A percentile compares a stretch with the other conserved stretches of the same genome.
Evolutionary conservation across 2,888 invertebrate genomes (phyloP).

Genomic region (Dicyrtomina minuta): DNA sequence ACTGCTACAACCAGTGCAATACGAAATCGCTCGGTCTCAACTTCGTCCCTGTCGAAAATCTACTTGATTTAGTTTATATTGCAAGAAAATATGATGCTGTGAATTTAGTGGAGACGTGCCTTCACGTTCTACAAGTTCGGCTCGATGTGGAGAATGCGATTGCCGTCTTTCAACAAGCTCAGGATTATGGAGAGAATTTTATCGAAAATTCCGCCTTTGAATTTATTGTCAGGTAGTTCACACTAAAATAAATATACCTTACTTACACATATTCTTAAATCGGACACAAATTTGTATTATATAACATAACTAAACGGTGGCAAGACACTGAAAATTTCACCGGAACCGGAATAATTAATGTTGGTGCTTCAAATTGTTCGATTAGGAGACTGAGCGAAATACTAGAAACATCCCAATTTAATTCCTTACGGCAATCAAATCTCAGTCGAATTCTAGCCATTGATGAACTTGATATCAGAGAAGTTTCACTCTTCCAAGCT

Average conservation of each 20-base stretch:
- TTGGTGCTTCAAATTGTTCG: too few relatives aligned
- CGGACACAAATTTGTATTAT: not conserved
- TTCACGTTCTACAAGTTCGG: not conserved
- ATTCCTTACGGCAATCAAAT: conserved; percentile 13
- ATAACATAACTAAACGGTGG: not conserved
- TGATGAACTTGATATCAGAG: conserved; percentile 24
- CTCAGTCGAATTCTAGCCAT: conserved; percentile 8
- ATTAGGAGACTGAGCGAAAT: conserved; percentile 20
- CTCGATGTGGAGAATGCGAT: conserved; percentile 22
- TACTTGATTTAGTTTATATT: conserved; percentile 21
- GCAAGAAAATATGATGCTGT: conserved; percentile 15
- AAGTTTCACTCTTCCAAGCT: conserved; percentile 21
- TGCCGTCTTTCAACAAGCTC: conserved; percentile 13
- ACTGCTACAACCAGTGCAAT: conserved; percentile 21
- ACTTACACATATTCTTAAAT: not conserved
- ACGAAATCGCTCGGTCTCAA: not conserved
- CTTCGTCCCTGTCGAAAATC: conserved; percentile 11
- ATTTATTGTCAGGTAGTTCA: conserved; percentile 17
- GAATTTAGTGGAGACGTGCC: not conserved
- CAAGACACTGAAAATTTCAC: not conserved
- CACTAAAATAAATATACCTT: not conserved
- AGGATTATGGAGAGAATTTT: conserved; percentile 12
- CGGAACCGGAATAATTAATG: not conserved
- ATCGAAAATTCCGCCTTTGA: conserved; percentile 24
- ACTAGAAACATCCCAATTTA: conserved; percentile 13